Evolutionary conservation across 2,797 vertebrate species (phyloP).

Genomic region (Darevskia nairensis): DNA sequence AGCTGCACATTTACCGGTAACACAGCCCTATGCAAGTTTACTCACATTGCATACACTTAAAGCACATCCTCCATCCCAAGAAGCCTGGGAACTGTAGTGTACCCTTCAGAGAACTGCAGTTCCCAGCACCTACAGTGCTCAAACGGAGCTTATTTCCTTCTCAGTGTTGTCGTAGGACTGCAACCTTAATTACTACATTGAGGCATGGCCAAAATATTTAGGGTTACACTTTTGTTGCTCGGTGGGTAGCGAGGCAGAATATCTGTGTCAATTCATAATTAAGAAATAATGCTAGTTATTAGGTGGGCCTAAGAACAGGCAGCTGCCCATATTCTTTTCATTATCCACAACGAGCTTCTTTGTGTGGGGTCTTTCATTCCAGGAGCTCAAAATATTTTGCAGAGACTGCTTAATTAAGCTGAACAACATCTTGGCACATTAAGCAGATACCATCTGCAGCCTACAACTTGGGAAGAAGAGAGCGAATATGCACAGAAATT

Average conservation of each 20-base stretch:
- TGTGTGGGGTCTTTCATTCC: constrained; percentile 21
- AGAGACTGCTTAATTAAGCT: constrained; percentile 29
- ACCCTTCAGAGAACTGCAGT: too few species aligned
- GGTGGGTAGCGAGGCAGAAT: background rate
- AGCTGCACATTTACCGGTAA: background rate
- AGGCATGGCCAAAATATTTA: background rate
- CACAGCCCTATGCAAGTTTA: background rate
- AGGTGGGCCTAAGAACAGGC: background rate
- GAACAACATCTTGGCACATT: constrained; percentile 9
- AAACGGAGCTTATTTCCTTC: too few species aligned
- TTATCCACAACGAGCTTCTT: background rate
- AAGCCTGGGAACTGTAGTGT: too few species aligned
- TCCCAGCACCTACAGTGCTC: too few species aligned
- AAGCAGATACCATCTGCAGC: background rate
- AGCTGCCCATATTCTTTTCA: background rate
- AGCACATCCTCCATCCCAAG: too few species aligned
- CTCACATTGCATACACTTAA: background rate
- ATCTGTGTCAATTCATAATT: background rate
- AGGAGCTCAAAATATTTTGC: constrained; percentile 6
- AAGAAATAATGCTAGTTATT: background rate
- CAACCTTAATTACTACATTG: background rate
- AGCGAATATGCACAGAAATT: background rate
- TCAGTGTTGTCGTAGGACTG: background rate
- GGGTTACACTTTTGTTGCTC: fast-evolving
- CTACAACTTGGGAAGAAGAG: constrained; percentile 26